Base-by-base conservation (phyloP, 2,113 vertebrate genomes). In the Cyrtonyx montezumae region DNA sequence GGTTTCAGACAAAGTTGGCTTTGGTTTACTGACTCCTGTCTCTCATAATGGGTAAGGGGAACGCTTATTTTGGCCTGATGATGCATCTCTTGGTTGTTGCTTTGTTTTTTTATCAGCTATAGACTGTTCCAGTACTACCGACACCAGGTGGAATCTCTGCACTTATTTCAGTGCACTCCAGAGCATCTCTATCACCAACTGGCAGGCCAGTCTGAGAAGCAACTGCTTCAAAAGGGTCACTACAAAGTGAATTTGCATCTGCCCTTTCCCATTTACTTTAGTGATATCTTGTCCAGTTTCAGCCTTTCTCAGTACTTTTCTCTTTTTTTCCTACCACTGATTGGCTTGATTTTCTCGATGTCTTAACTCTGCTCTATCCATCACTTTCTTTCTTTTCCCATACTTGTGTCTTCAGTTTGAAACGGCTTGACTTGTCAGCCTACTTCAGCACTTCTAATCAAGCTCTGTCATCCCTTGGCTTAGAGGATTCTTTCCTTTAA, bases 381-480 rank as follows among this genome's bases (percentile, higher is more conserved):
- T 51, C 5, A 6, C 71, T 55, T 34, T 43, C n/a, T 46, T 79
- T 68, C 34, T 87, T 62, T 45, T 40, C 48, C 79, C 14, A 15
- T 74, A 49, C 22, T 65, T 30, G 59, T 20, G 20, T 58, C 17
- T 34, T 59, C 70, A 40, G 22, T 74, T 87, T 83, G 71, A 80
- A 83, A 70, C 49, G 25, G 30, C 75, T 40, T 40, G 6, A 49
- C 14, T 85, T 74, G 63, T 45, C 49, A 94, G 45, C 59, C 84
- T 87, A 55, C 59, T 89, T 67, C 67, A 94, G 58, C 87, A 70
- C 71, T 85, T 67, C 42, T 32, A 77, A 79, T 59, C 62, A 83
- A 74, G 21, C n/a, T 85, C 23, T 75, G 46, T 70, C 84, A 85
- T 58, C 32, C 69, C 40, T 56, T 89, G 48, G 40, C n/a, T 92